Evolutionary conservation across 2,113 vertebrate species (phyloP).

Genomic region (Cryptomyrus ogoouensis): DNA sequence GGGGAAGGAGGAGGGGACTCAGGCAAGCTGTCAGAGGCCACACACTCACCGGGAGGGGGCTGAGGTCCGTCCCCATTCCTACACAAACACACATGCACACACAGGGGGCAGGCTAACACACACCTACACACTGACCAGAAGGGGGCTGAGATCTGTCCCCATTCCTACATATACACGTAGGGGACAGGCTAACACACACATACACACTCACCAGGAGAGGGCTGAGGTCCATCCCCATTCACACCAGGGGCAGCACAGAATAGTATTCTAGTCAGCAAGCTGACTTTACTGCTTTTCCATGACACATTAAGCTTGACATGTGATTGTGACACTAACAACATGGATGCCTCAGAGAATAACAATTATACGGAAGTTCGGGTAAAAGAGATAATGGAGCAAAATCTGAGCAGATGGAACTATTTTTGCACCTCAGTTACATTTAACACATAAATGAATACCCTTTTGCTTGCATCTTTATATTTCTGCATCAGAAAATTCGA

Average conservation of each 20-base stretch:
- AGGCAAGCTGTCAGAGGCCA: constrained; percentile 16
- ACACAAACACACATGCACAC: background rate
- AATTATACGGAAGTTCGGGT: no score
- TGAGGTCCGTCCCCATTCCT: background rate
- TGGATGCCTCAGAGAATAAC: no score
- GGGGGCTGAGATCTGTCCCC: background rate
- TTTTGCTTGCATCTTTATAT: no score
- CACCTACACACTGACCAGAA: background rate
- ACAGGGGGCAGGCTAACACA: background rate
- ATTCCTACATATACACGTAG: background rate
- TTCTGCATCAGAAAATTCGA: no score
- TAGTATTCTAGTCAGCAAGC: no score
- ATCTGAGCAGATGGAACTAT: no score
- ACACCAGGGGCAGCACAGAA: background rate
- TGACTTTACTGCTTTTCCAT: no score
- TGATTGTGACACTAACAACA: no score
- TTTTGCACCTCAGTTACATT: no score
- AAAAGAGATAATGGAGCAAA: no score
- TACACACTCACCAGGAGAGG: background rate
- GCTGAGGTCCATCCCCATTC: background rate
- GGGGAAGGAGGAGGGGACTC: constrained; percentile 81
- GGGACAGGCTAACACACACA: background rate
- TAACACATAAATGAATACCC: no score
- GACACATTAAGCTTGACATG: no score
- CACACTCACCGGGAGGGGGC: background rate